Conservation (phyloP, 2,888 invertebrate genomes). For the Eledone cirrhosa region DNA sequence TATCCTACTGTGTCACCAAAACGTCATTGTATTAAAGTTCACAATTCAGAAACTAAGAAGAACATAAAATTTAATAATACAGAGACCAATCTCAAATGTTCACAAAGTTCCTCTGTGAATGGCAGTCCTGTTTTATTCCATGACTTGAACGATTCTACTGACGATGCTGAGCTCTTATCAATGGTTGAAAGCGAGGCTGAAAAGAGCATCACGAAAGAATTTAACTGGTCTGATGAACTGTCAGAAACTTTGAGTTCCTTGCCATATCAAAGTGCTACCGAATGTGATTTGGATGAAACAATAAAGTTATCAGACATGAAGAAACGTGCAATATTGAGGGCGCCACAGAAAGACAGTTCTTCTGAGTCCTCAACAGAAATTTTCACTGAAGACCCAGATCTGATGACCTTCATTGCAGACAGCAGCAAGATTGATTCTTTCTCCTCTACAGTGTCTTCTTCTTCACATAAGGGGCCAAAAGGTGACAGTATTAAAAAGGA, state of each 20-base stretch:
- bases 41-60: too few relatives aligned
- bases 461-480: background rate
- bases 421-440: background rate
- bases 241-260: too few relatives aligned
- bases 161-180: slow-evolving; percentile 5
- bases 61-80: too few relatives aligned
- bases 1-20: too few relatives aligned
- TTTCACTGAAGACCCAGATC: background rate
- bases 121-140: background rate
- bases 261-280: too few relatives aligned
- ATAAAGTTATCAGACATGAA: too few relatives aligned
- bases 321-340: too few relatives aligned
- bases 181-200: slow-evolving; percentile 12
- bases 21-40: too few relatives aligned
- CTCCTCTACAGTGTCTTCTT: background rate
- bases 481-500: background rate
- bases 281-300: too few relatives aligned
- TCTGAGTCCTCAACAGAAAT: background rate
- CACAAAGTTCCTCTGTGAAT: too few relatives aligned
- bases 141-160: background rate
- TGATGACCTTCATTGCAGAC: slow-evolving; percentile 7
- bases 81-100: too few relatives aligned
- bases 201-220: background rate
- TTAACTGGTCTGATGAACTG: too few relatives aligned
- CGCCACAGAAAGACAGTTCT: background rate